Percentiles rank a stretch among this genome's conserved stretches.
Evolutionary conservation across 2,888 invertebrate genomes (phyloP).

Genomic region (Eupithecia pulchellata): DNA sequence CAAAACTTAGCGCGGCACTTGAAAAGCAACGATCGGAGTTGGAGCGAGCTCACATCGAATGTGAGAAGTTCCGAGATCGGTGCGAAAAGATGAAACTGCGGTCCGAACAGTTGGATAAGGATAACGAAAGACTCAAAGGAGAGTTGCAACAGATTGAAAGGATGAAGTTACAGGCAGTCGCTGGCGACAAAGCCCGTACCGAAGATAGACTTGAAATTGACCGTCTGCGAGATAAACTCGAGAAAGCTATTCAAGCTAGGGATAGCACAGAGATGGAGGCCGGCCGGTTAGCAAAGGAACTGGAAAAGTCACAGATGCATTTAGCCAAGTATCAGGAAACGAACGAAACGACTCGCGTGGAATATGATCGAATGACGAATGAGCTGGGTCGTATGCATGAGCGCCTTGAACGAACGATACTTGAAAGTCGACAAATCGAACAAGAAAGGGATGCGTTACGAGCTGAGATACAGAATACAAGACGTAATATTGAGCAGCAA

Average conservation of each 20-base stretch:
- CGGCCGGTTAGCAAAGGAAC: constrained; percentile 92
- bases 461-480: constrained; percentile 88
- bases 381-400: constrained; percentile 93
- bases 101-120: constrained; percentile 88
- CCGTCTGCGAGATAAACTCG: constrained; percentile 93
- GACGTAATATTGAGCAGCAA: constrained; percentile 87
- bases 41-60: constrained; percentile 94
- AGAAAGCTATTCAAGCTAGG: constrained; percentile 92
- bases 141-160: constrained; percentile 89
- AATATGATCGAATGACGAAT: constrained; percentile 93
- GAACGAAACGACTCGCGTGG: constrained; percentile 92
- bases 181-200: constrained; percentile 87
- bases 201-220: constrained; percentile 92
- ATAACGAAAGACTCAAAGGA: constrained; percentile 79
- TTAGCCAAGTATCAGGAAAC: constrained; percentile 93
- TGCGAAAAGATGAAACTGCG: constrained; percentile 93
- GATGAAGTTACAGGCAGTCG: constrained; percentile 88
- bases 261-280: constrained; percentile 95
- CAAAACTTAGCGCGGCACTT: constrained; percentile 89
- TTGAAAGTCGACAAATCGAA: constrained; percentile 89
- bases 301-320: constrained; percentile 94
- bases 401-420: constrained; percentile 89
- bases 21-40: constrained; percentile 93
- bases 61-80: constrained; percentile 94
- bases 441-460: constrained; percentile 90